Evolutionary conservation across 1,140 invertebrate genomes (phyloP).

Genomic region (Orchesella cincta): DNA sequence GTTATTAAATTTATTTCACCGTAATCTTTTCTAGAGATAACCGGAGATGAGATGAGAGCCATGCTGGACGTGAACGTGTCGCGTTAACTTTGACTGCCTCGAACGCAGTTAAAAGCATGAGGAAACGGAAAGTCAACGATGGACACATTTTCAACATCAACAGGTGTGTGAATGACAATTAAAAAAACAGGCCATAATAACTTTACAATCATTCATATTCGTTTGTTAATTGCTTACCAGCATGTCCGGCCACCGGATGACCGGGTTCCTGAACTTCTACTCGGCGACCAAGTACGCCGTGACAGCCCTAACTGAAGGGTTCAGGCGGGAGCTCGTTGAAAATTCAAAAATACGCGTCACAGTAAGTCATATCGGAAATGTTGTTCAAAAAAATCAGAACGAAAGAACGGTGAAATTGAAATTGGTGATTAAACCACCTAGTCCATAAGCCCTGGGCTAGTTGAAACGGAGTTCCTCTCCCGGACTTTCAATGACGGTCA

Average conservation of each 20-base stretch:
- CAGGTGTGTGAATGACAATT: constrained; percentile 59
- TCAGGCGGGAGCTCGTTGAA: constrained; percentile 56
- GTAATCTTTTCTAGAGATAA: constrained; percentile 31
- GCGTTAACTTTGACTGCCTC: constrained; percentile 67
- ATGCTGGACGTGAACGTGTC: constrained; percentile 69
- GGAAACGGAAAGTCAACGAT: constrained; percentile 61
- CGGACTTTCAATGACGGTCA: constrained; percentile 47
- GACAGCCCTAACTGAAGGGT: constrained; percentile 56
- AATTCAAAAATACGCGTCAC: constrained; percentile 55
- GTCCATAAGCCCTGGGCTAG: constrained; percentile 65
- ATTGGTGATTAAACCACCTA: constrained; percentile 53
- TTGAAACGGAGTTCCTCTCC: constrained; percentile 60
- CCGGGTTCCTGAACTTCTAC: constrained; percentile 54
- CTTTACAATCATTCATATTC: too few relatives aligned
- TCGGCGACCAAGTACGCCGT: constrained; percentile 58
- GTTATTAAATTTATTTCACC: not conserved
- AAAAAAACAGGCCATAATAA: not conserved
- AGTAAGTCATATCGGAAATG: constrained; percentile 34
- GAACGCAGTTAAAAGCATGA: constrained; percentile 69
- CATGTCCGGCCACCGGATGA: constrained; percentile 48
- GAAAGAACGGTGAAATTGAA: not conserved
- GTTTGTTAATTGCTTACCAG: constrained; percentile 7
- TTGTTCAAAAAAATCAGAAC: not conserved
- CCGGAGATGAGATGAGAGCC: constrained; percentile 40
- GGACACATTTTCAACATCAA: constrained; percentile 70